phyloP scores from a whole-genome alignment of 2,797 vertebrate species.

The Octomys mimax region DNA sequence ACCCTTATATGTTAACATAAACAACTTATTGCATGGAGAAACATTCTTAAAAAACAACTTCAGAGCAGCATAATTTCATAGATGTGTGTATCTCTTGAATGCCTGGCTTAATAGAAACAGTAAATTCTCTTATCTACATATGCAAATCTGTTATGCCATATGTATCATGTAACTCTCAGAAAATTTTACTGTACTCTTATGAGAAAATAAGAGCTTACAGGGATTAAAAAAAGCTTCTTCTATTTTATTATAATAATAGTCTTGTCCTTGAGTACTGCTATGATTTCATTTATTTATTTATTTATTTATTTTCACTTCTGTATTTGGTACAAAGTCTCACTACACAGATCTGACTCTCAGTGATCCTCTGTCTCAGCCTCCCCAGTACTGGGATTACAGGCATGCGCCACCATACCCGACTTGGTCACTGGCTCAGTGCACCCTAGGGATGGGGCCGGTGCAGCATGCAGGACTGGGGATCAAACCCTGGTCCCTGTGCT shows the following conservation, averaged over 20 bases:
- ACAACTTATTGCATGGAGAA: not conserved
- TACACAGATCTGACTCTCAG: too few relatives aligned
- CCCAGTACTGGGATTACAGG: too few relatives aligned
- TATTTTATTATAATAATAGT: slow-evolving; percentile 11
- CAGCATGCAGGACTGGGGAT: too few relatives aligned
- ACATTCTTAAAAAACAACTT: slow-evolving; percentile 1
- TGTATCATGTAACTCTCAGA: not conserved
- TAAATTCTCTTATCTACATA: not conserved
- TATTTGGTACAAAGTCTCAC: too few relatives aligned
- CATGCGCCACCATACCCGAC: too few relatives aligned
- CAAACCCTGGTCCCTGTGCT: too few relatives aligned
- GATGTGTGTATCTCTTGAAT: slow-evolving; percentile 7
- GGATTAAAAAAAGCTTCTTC: not conserved
- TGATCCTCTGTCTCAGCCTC: too few relatives aligned
- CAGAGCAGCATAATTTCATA: not conserved
- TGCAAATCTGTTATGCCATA: not conserved
- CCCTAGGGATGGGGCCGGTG: too few relatives aligned
- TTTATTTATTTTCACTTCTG: too few relatives aligned
- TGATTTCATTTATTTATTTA: too few relatives aligned
- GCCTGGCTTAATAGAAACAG: not conserved
- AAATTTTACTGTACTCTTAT: not conserved
- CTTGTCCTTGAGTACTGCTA: not conserved
- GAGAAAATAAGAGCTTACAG: not conserved
- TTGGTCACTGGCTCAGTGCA: too few relatives aligned
- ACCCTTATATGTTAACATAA: not conserved